Conservation (phyloP, 1,140 invertebrate genomes). For the Brachionus paranguensis region DNA sequence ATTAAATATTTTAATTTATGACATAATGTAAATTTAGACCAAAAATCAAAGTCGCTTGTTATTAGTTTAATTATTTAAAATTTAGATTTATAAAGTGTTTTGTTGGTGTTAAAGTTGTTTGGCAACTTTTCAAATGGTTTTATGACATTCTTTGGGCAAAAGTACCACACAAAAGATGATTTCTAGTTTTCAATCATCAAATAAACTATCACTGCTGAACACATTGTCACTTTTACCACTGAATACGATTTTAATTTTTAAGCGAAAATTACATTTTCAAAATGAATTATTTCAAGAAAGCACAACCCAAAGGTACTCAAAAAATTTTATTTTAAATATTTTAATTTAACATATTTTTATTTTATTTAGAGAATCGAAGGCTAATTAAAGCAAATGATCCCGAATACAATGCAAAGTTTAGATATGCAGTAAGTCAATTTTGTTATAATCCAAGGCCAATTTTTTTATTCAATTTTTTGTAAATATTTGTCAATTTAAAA, state of each 20-base stretch:
- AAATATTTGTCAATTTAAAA: no score
- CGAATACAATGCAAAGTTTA: conserved; percentile 86
- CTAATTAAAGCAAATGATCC: conserved; percentile 85
- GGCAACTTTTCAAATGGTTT: conserved; percentile 14
- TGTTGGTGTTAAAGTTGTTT: neutral
- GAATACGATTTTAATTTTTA: neutral
- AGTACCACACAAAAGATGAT: conserved; percentile 3
- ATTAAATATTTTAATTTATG: neutral
- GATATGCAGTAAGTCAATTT: conserved; percentile 80
- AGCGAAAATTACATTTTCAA: neutral
- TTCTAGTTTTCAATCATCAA: neutral
- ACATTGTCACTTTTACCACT: neutral
- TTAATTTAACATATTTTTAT: neutral
- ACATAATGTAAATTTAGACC: neutral
- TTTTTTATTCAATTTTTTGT: no score
- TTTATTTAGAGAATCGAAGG: conserved; percentile 78
- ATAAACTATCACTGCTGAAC: neutral
- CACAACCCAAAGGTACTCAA: neutral
- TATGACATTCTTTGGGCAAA: neutral
- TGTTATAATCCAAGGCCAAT: neutral
- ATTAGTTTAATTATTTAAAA: neutral
- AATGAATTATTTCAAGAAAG: conserved; percentile 21
- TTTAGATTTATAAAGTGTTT: neutral
- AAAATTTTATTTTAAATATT: neutral
- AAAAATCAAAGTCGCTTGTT: neutral